Percentiles rank a stretch among this genome's conserved stretches.
Conservation (phyloP, 2,113 vertebrate species). For the Mesoclemmys tuberculata region DNA sequence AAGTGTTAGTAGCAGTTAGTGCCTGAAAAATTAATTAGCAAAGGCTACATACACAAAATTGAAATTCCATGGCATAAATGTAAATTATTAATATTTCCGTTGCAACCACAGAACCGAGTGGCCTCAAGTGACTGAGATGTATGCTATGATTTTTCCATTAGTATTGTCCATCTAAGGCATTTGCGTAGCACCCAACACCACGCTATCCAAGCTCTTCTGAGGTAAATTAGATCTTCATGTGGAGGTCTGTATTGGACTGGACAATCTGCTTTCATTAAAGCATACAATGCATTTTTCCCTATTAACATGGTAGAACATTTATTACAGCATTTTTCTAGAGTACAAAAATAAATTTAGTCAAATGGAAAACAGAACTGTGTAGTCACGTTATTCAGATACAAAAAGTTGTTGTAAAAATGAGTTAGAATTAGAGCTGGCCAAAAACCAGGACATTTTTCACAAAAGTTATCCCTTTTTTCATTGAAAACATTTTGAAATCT, state of each 20-base stretch:
- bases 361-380: not conserved
- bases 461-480: not conserved
- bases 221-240: not conserved
- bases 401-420: not conserved
- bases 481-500: not conserved
- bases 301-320: not conserved
- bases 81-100: not conserved
- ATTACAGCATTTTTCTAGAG: not conserved
- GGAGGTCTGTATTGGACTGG: not conserved
- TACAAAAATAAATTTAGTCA: not conserved
- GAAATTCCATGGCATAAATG: not conserved
- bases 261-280: not conserved
- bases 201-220: not conserved
- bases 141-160: not conserved
- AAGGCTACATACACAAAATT: slow-evolving; percentile 27
- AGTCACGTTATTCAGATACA: not conserved
- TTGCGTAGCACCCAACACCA: not conserved
- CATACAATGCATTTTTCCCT: not conserved
- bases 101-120: not conserved
- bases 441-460: not conserved
- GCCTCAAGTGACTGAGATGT: not conserved
- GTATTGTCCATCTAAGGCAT: not conserved
- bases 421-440: not conserved
- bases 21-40: slow-evolving; percentile 56
- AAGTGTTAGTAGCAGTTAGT: not conserved